Conservation (phyloP, 2,797 vertebrate species). For the Danio kyathit region DNA sequence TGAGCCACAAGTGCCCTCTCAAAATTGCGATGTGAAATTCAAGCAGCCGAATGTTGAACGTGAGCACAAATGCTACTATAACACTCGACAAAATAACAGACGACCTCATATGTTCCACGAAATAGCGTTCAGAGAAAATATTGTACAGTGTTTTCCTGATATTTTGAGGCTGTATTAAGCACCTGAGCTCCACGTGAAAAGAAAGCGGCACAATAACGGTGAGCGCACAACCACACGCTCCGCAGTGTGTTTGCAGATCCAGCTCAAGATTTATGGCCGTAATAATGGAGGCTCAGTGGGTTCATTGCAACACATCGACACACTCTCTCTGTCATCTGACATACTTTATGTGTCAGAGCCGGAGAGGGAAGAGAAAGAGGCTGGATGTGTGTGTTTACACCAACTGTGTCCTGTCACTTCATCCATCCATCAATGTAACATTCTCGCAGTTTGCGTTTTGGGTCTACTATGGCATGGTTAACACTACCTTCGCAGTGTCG, state of each 20-base stretch:
- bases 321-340: constrained; percentile 71
- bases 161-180: constrained; percentile 40
- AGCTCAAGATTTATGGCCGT: constrained; percentile 78
- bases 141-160: constrained; percentile 15
- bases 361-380: constrained; percentile 33
- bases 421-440: constrained; percentile 48
- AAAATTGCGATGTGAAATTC: constrained; percentile 14
- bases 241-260: constrained; percentile 38
- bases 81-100: background rate
- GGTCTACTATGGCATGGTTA: background rate
- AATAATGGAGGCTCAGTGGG: constrained; percentile 78
- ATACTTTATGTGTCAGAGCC: constrained; percentile 66
- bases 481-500: background rate
- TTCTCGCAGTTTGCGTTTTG: constrained; percentile 17
- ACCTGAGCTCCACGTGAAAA: constrained; percentile 53
- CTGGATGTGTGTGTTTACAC: constrained; percentile 44
- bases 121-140: background rate
- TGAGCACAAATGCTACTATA: background rate
- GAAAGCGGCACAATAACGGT: constrained; percentile 16
- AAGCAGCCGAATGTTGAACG: background rate
- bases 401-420: constrained; percentile 47
- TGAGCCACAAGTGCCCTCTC: background rate
- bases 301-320: constrained; percentile 73
- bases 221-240: background rate
- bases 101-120: constrained; percentile 17